phyloP scores from a whole-genome alignment of 2,888 invertebrate species.

The Elysia crispata region DNA sequence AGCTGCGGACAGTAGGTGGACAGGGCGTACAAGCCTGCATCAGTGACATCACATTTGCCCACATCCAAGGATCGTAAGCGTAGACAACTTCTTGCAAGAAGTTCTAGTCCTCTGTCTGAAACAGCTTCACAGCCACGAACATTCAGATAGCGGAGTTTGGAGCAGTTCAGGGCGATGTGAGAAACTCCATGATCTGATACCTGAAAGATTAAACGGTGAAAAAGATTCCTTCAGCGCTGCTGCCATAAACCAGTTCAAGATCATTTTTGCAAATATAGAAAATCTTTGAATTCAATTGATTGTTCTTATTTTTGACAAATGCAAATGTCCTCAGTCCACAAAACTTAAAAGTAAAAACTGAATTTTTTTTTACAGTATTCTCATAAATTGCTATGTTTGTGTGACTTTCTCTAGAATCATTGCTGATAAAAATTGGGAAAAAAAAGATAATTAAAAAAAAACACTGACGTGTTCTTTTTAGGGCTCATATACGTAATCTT shows the following conservation, averaged over 20 bases:
- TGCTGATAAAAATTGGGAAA: too few species aligned
- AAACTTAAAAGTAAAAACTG: too few species aligned
- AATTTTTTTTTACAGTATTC: too few species aligned
- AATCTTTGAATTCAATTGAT: background rate
- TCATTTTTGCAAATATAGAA: background rate
- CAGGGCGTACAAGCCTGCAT: conserved; percentile 89
- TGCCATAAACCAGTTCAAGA: background rate
- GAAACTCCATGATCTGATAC: conserved; percentile 90
- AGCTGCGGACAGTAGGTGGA: conserved; percentile 88
- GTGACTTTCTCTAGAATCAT: too few species aligned
- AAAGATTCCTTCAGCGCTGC: too few species aligned
- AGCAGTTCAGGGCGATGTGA: conserved; percentile 91
- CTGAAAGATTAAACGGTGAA: background rate
- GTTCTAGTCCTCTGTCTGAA: conserved; percentile 93
- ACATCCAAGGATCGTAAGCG: conserved; percentile 91
- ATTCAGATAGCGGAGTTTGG: conserved; percentile 90
- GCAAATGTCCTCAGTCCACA: too few species aligned
- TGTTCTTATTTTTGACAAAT: too few species aligned
- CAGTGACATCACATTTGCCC: conserved; percentile 95
- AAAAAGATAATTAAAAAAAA: too few species aligned
- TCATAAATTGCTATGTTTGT: too few species aligned
- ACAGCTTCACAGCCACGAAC: conserved; percentile 94
- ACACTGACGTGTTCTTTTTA: too few species aligned
- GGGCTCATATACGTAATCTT: too few species aligned
- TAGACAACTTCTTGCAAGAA: conserved; percentile 90